Base-by-base conservation (phyloP, 2,113 vertebrate genomes). In the Coptodon rendalli region DNA sequence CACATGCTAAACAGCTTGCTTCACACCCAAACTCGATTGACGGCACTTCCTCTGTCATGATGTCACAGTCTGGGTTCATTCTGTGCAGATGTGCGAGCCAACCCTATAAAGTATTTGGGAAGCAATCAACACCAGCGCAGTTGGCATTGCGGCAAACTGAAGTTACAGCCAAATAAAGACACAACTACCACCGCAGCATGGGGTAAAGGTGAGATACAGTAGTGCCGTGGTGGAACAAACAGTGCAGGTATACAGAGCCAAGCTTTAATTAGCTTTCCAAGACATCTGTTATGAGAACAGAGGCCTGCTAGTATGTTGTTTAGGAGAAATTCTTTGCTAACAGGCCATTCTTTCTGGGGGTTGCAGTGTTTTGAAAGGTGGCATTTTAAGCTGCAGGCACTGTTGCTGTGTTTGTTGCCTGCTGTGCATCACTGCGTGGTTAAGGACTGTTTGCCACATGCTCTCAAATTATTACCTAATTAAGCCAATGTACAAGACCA, bases 31-130 rank as follows among this genome's bases (percentile, higher is more conserved):
- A 71, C 40, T 82, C 84, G 82, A 24, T 88, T 80, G 92, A 95
- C 82, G 93, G 61, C 84, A 89, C 68, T 88, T 93, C 89, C 86
- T 94, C 87, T 90, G 86, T 86, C 85, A 94, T 95, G 91, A 96
- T 92, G 94, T 95, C 93, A 95, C 91, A 87, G 87, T 87, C 91
- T 89, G 87, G 86, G 73, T 54, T 96, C 87, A 94, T 94, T 94
- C 84, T 81, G 91, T 90, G 93, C 94, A 95, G 91, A 95, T 95
- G 95, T 94, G 87, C 86, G 82, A 89, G 86, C 84, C 87, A 83
- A 85, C 17, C 56, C 90, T 85, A 90, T 95, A 93, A 94, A 93
- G 81, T 90, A 66, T 88, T 90, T 87, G 86, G 90, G 92, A 94
- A 94, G 91, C 93, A 93, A 93, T 95, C 94, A 93, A 89, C 87